Base-by-base conservation (phyloP, 37 sponge, comb jelly and placozoan genomes). In the Ephydatia muelleri region DNA sequence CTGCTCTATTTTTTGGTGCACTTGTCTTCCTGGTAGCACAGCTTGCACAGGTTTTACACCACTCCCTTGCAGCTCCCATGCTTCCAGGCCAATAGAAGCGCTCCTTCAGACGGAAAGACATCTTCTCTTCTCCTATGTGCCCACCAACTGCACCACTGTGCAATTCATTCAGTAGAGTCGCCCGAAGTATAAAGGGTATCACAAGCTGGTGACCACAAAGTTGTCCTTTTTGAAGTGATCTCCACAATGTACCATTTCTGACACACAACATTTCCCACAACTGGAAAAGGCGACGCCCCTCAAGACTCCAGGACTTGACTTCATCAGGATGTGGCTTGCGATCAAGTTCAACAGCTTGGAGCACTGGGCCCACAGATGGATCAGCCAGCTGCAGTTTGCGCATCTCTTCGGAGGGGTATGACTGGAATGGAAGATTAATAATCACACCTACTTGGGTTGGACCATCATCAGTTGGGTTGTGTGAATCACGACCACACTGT, bases 301-400 rank as follows among this genome's bases (percentile, higher is more conserved):
- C 65, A 26, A 75, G 74, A 26, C 83, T 36, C 65, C 73, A 32
- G 75, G 65, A 31, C 35, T 36, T 73, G 74, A 83, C 65, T 11
- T 29, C 66, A 26, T 83, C 83, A 30, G 19, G 22, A 48, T 26
- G 16, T 34, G 83, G 83, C 34, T 49, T 72, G n/a, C 47, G 35
- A 16, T 73, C 36, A 23, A 14, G 13, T 48, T 73, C 75, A 26
- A 38, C 26, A 22, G 75, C 83, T 49, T 48, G 66, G 33, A 79
- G 80, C 32, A 79, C 32, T 16, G 31, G 38, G 22, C 68, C 68
- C 19, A 83, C 49, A 21, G 65, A 34, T 16, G 32, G 32, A 73
- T 83, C 83, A 48, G 68, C 72, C n/a, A 73, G 75, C 73, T 83
- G 83, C 65, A 38, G 37, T 35, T 83, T 49, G 21, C 65, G 83